Evolutionary conservation across 2,888 invertebrate species (phyloP).

Genomic region (Oeneis ivallda): DNA sequence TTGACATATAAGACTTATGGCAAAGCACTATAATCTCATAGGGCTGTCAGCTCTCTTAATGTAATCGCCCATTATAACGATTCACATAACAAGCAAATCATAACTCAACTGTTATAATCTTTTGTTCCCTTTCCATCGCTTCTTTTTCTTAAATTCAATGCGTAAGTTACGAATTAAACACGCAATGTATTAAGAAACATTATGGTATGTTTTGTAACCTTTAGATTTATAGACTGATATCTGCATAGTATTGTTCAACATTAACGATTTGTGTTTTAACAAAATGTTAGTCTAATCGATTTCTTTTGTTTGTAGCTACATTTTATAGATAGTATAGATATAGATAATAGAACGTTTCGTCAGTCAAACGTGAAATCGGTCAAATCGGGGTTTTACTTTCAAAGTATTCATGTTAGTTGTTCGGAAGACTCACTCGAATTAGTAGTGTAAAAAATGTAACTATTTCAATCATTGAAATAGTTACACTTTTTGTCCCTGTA

Average conservation of each 20-base stretch:
- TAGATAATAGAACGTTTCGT: too few species aligned
- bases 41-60: slow-evolving; percentile 64
- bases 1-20: background rate
- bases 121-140: slow-evolving; percentile 19
- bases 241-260: too few species aligned
- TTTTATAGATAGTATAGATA: too few species aligned
- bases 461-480: too few species aligned
- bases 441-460: too few species aligned
- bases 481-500: too few species aligned
- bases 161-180: background rate
- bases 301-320: background rate
- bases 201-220: background rate
- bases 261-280: background rate
- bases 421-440: too few species aligned
- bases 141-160: background rate
- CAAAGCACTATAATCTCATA: slow-evolving; percentile 52
- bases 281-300: slow-evolving; percentile 2
- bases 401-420: too few species aligned
- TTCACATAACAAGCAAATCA: slow-evolving; percentile 50
- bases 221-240: background rate
- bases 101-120: slow-evolving; percentile 31
- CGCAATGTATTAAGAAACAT: slow-evolving; percentile 9
- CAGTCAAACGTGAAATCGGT: too few species aligned
- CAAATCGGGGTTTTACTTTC: too few species aligned
- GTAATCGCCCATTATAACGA: slow-evolving; percentile 70